Evolutionary conservation across 2,888 invertebrate species (phyloP).

Genomic region (Hyppa rectilinea): DNA sequence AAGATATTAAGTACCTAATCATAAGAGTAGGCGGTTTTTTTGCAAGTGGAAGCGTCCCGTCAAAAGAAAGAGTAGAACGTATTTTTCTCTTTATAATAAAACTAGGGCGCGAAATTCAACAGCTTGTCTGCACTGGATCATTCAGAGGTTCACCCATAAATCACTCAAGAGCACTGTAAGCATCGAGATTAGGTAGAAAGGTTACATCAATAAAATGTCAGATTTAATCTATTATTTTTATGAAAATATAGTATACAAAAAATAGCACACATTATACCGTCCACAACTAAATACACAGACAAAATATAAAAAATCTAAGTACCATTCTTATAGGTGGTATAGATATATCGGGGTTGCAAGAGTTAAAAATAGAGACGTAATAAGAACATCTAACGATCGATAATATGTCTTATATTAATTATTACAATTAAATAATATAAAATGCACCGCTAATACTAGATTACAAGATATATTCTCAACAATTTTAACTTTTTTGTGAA

Average conservation of each 20-base stretch:
- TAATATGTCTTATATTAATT: constrained; percentile 64
- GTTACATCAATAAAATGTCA: constrained; percentile 58
- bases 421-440: constrained; percentile 75
- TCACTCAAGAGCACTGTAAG: constrained; percentile 39
- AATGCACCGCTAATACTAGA: constrained; percentile 87
- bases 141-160: constrained; percentile 13
- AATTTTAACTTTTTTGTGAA: constrained; percentile 70
- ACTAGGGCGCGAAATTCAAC: constrained; percentile 1
- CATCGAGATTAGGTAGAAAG: constrained; percentile 41
- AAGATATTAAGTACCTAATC: constrained; percentile 12
- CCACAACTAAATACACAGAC: constrained; percentile 60
- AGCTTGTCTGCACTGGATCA: constrained; percentile 23
- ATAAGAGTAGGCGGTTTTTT: not conserved
- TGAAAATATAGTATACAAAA: constrained; percentile 62
- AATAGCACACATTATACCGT: constrained; percentile 59
- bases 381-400: constrained; percentile 72
- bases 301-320: constrained; percentile 57
- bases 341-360: constrained; percentile 67
- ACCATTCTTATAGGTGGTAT: constrained; percentile 55
- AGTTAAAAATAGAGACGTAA: constrained; percentile 70
- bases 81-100: constrained; percentile 24
- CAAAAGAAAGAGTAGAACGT: constrained; percentile 14
- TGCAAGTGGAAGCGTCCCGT: constrained; percentile 43
- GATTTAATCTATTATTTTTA: constrained; percentile 44
- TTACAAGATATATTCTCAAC: constrained; percentile 80